Percentiles rank a stretch among this genome's conserved stretches.
Evolutionary conservation across 2,113 vertebrate species (phyloP).

Genomic region (Daphoenositta chrysoptera): DNA sequence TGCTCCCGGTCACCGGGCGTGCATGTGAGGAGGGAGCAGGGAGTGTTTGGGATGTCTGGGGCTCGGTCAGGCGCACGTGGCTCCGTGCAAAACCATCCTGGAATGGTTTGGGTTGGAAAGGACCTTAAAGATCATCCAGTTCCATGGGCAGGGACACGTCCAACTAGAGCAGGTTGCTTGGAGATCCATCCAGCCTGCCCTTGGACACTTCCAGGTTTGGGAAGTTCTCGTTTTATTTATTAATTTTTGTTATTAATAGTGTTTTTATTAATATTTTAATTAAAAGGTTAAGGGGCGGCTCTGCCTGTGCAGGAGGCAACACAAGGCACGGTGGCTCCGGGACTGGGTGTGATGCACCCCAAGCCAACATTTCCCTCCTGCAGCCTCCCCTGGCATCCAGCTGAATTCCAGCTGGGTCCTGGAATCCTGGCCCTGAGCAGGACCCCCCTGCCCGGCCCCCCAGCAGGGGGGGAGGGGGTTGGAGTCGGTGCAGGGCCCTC

Average conservation of each 20-base stretch:
- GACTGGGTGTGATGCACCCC: rapidly evolving
- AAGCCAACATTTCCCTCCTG: not conserved
- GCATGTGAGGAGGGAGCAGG: not conserved
- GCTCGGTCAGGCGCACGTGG: rapidly evolving
- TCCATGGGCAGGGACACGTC: too few relatives aligned
- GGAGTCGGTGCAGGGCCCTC: not conserved
- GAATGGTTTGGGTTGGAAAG: not conserved
- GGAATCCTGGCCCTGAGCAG: not conserved
- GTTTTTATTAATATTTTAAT: not conserved
- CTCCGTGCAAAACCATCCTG: rapidly evolving
- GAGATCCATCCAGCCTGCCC: not conserved
- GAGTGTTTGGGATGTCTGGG: not conserved
- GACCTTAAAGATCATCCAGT: rapidly evolving
- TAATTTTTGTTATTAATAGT: rapidly evolving
- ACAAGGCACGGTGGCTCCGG: rapidly evolving
- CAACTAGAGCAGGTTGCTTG: not conserved
- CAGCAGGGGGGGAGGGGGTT: not conserved
- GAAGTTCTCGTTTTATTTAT: rapidly evolving
- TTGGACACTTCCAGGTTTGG: not conserved
- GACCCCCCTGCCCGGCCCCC: not conserved
- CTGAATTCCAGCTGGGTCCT: not conserved
- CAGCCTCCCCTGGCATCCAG: not conserved
- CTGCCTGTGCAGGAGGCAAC: not conserved
- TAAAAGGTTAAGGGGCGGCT: too few relatives aligned
- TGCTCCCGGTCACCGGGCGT: rapidly evolving